phyloP scores from a whole-genome alignment of 2,797 vertebrate genomes.

The Iguana delicatissima region DNA sequence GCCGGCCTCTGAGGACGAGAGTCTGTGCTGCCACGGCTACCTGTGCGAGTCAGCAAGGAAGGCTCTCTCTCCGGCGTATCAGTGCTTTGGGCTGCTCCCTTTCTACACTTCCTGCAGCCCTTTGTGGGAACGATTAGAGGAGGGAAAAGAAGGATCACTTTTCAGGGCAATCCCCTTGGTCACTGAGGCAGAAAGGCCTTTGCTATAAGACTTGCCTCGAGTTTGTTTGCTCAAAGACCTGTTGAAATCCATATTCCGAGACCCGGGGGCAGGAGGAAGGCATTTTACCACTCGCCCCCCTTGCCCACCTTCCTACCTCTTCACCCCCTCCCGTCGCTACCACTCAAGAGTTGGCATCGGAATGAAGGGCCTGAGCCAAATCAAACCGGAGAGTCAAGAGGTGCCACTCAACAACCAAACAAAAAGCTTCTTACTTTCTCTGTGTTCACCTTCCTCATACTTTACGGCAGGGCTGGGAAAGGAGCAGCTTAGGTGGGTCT shows the following conservation, averaged over 20 bases:
- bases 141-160: neutral
- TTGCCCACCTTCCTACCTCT: neutral
- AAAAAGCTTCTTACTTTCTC: too few species aligned
- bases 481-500: too few species aligned
- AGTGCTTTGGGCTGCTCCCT: neutral
- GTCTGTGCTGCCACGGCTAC: neutral
- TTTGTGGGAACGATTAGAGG: neutral
- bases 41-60: too few species aligned
- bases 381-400: too few species aligned
- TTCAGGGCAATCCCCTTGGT: neutral
- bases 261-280: neutral
- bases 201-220: neutral
- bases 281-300: neutral
- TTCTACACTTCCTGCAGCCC: neutral
- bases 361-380: too few species aligned
- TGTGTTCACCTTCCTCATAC: too few species aligned
- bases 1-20: accelerated
- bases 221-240: neutral
- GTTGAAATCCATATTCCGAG: too few species aligned
- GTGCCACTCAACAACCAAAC: too few species aligned
- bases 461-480: too few species aligned
- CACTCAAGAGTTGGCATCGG: neutral
- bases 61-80: neutral
- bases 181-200: neutral
- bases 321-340: accelerated